Percentiles rank a stretch among this genome's conserved stretches.
Evolutionary conservation across 2,797 vertebrate genomes (phyloP).

Genomic region (Siniperca scherzeri): DNA sequence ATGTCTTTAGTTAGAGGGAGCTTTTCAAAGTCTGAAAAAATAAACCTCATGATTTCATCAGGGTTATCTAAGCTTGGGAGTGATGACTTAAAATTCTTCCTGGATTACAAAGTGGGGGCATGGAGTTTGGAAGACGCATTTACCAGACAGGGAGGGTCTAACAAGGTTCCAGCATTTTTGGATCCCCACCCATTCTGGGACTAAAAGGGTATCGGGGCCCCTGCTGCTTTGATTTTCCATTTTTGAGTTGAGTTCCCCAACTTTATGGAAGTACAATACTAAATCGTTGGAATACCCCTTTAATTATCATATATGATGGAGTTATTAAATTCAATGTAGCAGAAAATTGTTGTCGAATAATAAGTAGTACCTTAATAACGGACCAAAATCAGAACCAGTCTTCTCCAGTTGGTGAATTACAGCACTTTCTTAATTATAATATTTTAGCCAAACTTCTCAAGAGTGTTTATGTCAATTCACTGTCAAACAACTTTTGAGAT

Average conservation of each 20-base stretch:
- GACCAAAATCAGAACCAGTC: conserved; percentile 1
- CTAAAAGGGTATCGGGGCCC: not conserved
- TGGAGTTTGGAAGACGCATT: not conserved
- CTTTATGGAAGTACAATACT: not conserved
- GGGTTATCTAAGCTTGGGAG: not conserved
- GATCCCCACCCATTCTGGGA: not conserved
- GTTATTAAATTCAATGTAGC: conserved; percentile 1
- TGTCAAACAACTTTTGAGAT: not conserved
- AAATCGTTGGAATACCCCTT: not conserved
- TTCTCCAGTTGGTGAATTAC: not conserved
- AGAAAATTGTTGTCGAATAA: not conserved
- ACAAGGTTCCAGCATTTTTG: not conserved
- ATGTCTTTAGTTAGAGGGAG: not conserved
- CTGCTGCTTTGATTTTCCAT: not conserved
- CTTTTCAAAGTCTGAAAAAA: not conserved
- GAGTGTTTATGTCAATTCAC: not conserved
- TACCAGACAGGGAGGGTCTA: not conserved
- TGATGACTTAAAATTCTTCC: not conserved
- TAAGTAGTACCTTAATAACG: not conserved
- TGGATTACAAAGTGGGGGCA: not conserved
- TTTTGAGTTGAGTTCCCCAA: not conserved
- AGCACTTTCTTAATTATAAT: not conserved
- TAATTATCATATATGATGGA: not conserved
- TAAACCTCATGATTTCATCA: conserved; percentile 3
- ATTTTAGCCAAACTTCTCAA: no score